phyloP scores from a whole-genome alignment of 2,113 vertebrate species.

The Eudorcas thomsonii region DNA sequence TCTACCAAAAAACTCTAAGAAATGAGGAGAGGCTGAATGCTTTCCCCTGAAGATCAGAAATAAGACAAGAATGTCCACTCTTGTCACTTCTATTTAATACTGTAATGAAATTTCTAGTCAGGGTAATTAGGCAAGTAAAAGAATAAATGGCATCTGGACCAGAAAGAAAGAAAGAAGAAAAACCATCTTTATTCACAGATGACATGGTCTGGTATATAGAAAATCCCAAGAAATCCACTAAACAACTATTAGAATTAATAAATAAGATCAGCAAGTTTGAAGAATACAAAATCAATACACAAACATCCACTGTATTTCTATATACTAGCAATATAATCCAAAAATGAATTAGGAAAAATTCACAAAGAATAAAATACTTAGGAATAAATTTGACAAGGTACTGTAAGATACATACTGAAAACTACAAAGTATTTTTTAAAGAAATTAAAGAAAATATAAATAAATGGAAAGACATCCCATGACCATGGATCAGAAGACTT shows the following conservation, averaged over 20 bases:
- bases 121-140: conserved; percentile 25
- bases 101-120: not conserved
- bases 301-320: conserved; percentile 22
- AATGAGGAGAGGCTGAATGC: not conserved
- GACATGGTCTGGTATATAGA: not conserved
- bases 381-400: not conserved
- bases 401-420: not conserved
- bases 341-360: not conserved
- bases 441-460: conserved; percentile 24
- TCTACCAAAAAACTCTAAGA: not conserved
- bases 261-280: not conserved
- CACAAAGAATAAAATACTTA: conserved; percentile 21
- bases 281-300: not conserved
- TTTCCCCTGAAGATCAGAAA: not conserved
- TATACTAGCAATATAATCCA: not conserved
- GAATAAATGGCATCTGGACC: not conserved
- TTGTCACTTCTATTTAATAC: not conserved
- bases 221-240: not conserved
- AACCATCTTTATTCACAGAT: not conserved
- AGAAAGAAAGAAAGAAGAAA: conserved; percentile 18
- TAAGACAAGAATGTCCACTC: not conserved
- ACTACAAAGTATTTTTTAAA: conserved; percentile 1
- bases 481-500: not conserved
- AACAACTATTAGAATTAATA: not conserved
- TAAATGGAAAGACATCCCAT: not conserved